Evolutionary conservation across 1,140 invertebrate genomes (phyloP).

Genomic region (Ips typographus): DNA sequence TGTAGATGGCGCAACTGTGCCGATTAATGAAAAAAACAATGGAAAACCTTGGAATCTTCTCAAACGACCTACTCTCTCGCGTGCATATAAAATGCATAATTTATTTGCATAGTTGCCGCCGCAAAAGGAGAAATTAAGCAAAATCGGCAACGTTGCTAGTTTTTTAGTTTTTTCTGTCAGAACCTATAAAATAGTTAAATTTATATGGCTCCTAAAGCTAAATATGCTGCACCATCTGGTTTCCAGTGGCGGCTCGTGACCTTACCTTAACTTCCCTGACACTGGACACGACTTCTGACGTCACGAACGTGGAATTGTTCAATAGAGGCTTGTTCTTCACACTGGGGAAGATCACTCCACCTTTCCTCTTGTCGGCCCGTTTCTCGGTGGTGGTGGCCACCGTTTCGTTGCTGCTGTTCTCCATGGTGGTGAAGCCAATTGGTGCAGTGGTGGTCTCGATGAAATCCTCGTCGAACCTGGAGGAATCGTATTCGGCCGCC

Average conservation of each 20-base stretch:
- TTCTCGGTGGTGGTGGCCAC: constrained; percentile 54
- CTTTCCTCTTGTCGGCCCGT: constrained; percentile 61
- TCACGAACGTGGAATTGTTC: constrained; percentile 77
- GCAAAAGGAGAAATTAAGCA: not conserved
- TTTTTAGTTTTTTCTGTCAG: not conserved
- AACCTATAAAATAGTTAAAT: not conserved
- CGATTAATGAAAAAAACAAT: not conserved
- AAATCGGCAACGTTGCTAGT: not conserved
- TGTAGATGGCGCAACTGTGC: not conserved
- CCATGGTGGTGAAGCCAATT: not conserved
- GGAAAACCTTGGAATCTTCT: too few relatives aligned
- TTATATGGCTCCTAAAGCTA: not conserved
- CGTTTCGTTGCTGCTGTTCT: constrained; percentile 47
- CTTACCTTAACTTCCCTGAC: constrained; percentile 83
- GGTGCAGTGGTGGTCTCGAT: constrained; percentile 49
- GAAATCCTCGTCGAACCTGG: constrained; percentile 39
- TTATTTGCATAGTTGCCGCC: too few relatives aligned
- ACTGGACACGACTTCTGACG: constrained; percentile 67
- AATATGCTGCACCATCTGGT: too few relatives aligned
- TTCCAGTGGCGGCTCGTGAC: not conserved
- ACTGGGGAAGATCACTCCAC: constrained; percentile 84
- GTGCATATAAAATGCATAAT: too few relatives aligned
- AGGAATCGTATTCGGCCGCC: constrained; percentile 67
- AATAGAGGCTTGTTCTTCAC: constrained; percentile 86
- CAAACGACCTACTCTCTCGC: too few relatives aligned